Evolutionary conservation across 2,113 vertebrate genomes (phyloP), one percentile per base, ranked within the genome.

Genomic region (Rhinichthys klamathensis): DNA sequence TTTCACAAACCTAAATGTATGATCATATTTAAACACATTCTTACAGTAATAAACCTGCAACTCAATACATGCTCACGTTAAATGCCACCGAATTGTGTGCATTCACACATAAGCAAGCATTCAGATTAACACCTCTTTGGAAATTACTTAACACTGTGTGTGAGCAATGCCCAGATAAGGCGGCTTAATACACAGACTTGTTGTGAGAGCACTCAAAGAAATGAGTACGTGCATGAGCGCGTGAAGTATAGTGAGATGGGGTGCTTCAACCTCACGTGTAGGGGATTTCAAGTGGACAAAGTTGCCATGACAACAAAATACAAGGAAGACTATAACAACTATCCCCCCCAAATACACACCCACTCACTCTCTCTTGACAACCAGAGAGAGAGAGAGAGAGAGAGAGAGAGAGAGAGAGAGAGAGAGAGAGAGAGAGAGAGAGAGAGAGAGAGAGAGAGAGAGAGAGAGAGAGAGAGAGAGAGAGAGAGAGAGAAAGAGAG

Each of bases 261-360:
- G 77, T 63, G 56, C 86, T 87, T 90, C 77, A 81, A 65, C 76
- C 23, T 93, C 93, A 89, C 89, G 90, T 88, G 88, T 87, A 80
- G 87, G 84, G 89, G 88, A 91, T 92, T 92, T 91, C 88, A 90
- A 93, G 88, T 91, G 91, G 86, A 91, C 92, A 86, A 93, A 90
- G 94, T 94, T 93, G 90, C 93, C 93, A 90, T 93, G 91, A 91
- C 90, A 92, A 95, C 93, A 86, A 82, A 93, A 94, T 85, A 94
- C 92, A 94, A 94, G 92, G 90, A 93, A 87, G 90, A 92, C 93
- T 93, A 93, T 94, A 94, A 94, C 92, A 93, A 94, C 93, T 25
- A 86, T 35, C 35, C 86, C 72, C 77, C 61, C 61, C 32, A 61
- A 56, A 51, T 35, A 80, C 35, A 83, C 83, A 85, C 85, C 91